Percentiles rank a stretch among this genome's conserved stretches.
Evolutionary conservation across 2,888 invertebrate genomes (phyloP).

Genomic region (Yponomeuta cagnagella): DNA sequence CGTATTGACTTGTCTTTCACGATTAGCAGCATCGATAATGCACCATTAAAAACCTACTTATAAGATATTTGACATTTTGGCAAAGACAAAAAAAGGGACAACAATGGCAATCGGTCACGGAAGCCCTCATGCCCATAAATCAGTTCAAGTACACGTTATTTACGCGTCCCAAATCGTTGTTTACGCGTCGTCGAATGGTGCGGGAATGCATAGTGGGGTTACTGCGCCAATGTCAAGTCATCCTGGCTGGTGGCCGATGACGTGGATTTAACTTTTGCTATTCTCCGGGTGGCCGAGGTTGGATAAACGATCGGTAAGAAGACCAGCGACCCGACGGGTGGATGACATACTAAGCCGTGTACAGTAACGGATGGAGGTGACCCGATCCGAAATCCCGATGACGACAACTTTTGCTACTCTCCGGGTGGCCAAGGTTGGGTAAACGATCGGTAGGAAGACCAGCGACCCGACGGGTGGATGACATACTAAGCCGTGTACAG

Average conservation of each 20-base stretch:
- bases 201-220: conserved; percentile 33
- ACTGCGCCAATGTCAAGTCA: conserved; percentile 44
- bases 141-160: conserved; percentile 35
- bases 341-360: no score
- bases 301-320: no score
- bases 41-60: neutral
- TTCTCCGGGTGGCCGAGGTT: no score
- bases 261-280: neutral
- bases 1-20: no score
- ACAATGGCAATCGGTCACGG: conserved; percentile 26
- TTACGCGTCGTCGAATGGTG: conserved; percentile 32
- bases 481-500: no score
- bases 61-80: conserved; percentile 14
- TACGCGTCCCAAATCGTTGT: conserved; percentile 28
- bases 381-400: no score
- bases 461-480: no score
- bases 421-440: no score
- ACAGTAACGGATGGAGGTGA: no score
- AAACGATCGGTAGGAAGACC: no score
- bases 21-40: neutral
- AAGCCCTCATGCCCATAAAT: conserved; percentile 27
- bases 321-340: no score
- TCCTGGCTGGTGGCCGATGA: conserved; percentile 29
- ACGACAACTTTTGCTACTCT: no score
- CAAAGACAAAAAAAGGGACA: conserved; percentile 1